Evolutionary conservation across 2,888 invertebrate genomes (phyloP), one percentile per base, ranked within the genome.

Genomic region (Heliconius aoede): DNA sequence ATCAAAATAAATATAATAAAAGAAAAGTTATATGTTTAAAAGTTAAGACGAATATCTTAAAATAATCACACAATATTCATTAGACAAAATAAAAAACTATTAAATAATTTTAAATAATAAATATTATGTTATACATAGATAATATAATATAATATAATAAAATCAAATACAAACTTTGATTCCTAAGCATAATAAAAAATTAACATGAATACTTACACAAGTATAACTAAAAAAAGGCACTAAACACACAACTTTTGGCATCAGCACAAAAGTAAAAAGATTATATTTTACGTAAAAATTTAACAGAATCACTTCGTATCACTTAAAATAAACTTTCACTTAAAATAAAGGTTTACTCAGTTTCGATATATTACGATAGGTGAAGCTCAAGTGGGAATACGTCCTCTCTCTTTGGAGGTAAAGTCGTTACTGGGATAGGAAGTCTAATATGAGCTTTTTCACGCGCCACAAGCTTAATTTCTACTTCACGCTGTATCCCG

Each of bases 371-470:
- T 69, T 32, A 24, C 55, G 55, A 36, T 26, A 72, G 2, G 4
- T 26, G 9, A 30, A n/a, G 13, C 1, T 24, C 1, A 60, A 40
- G 36, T 55, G 65, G 24, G 24, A n/a, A 76, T 68, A 69, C 77
- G 74, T 71, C 73, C 40, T 40, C 55, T 62, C 64, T 36, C 69
- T 26, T 24, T 62, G 11, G 69, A 26, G 36, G 62, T 55, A 62
- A 77, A 74, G 24, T 77, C 68, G 36, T 30, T 64, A 77, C 77
- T 75, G 74, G 51, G 60, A 30, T 46, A 32, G 21, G 13, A 67
- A 24, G 51, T 51, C 69, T 51, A 46, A 18, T 26, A 24, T 21
- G 21, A 26, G 60, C 72, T 60, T 60, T 72, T 62, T n/a, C 24
- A 2, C 30, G 30, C 55, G 55, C 28, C 24, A 32, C 30, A 68